A percentile compares a stretch with the other conserved stretches of the same genome.
These are phyloP conservation scores for Gasterosteus nipponicus DNA, from an alignment of 2,113 vertebrate genomes.

Conservation along the genomic window DNA sequence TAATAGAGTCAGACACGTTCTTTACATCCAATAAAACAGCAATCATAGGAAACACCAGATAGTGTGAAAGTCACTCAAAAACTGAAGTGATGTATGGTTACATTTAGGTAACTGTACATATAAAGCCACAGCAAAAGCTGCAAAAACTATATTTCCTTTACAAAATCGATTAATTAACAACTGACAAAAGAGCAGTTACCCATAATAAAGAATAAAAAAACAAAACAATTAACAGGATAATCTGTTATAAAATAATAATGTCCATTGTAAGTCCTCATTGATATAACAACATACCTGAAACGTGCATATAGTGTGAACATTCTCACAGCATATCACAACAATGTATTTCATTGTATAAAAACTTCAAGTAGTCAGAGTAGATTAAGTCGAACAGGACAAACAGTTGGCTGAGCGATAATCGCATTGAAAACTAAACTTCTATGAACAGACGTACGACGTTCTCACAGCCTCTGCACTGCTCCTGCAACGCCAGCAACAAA, in stretches of 20 bases:
- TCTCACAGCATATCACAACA: constrained; percentile 1
- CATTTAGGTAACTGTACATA: constrained; percentile 21
- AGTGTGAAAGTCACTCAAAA: constrained; percentile 11
- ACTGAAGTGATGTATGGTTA: constrained; percentile 3
- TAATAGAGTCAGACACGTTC: not conserved
- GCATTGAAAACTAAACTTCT: constrained; percentile 14
- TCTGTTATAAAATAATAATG: not conserved
- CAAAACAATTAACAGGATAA: not conserved
- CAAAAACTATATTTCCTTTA: constrained; percentile 27
- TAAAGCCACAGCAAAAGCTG: constrained; percentile 21
- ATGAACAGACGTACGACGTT: constrained; percentile 1
- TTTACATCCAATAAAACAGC: constrained; percentile 30
- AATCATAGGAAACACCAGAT: not conserved
- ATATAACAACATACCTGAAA: constrained; percentile 11
- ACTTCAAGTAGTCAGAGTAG: constrained; percentile 48
- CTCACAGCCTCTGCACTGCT: constrained; percentile 3
- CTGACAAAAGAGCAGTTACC: constrained; percentile 41
- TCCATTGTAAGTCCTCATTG: not conserved
- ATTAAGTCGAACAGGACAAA: constrained; percentile 14
- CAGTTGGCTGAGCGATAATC: not conserved
- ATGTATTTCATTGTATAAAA: constrained; percentile 33
- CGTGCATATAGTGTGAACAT: not conserved
- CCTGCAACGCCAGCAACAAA: not conserved
- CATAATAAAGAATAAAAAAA: constrained; percentile 23
- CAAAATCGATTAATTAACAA: constrained; percentile 17